Base-by-base conservation (phyloP, 2,888 invertebrate genomes). In the Drosophila greeni region DNA sequence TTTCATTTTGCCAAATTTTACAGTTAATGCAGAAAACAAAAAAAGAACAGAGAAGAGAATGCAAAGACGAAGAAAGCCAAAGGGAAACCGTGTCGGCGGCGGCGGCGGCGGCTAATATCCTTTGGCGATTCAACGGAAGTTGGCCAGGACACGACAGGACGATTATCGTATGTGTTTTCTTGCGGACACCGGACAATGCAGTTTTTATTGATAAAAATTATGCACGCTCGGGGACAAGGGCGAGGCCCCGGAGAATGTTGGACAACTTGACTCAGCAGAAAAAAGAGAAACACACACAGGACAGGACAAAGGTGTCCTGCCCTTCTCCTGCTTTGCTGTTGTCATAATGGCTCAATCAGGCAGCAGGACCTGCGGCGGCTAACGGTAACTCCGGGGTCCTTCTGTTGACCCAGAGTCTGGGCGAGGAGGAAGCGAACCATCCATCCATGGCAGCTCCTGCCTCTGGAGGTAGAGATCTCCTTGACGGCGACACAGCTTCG, bases 301-400 rank as follows among this genome's bases (percentile, higher is more conserved):
- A 16, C 59, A 58, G 52, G 62, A 82, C 82, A 82, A 77, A 34
- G 59, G 48, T 24, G 48, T 24, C 52, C 55, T 55, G 80, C 70
- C 47, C 42, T 16, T 14, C 40, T 40, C 42, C 24, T 58, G 43
- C 4, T 16, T 51, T 59, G 55, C 62, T 76, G 82, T 84, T 74
- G 82, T 84, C 82, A 79, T 84, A 83, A 78, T 78, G 78, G 59
- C 83, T 78, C 78, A 79, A 79, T 79, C 84, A 79, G 74, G 66
- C 72, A 48, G 64, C 43, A 48, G 70, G 34, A 61, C 26, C 39
- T 24, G 14, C 47, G 31, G 14, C 47, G 31, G 51, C 48, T 73
- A 76, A 62, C 66, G 58, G 62, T 70, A 65, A 67, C 60, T 33
- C 42, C 5, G 1, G 0, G 18, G 39, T 6, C 43, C 51, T 66